Base-by-base conservation (phyloP, 1,140 invertebrate species). In the Trichonephila clavipes region DNA sequence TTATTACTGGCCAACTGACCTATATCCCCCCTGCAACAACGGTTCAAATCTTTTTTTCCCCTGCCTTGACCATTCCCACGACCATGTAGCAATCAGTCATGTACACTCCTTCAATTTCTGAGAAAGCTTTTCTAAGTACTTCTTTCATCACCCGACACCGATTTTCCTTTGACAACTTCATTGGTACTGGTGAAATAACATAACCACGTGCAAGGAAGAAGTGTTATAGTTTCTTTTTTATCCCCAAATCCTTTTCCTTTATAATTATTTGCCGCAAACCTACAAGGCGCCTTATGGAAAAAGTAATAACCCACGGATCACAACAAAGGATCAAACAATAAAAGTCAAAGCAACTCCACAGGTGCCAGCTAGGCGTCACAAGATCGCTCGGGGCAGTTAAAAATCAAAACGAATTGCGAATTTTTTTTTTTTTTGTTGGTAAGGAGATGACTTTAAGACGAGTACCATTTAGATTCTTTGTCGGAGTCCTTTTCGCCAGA, bases 201-300 rank as follows among this genome's bases (percentile, higher is more conserved):
- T 28, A 40, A 77, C 24, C 72, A 77, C 72, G 72, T 77, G 72
- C 72, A 77, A 28, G 7, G 28, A 19, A 40, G 34, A 77, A 77
- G 18, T 40, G 18, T 19, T 12, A 8, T 51, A 62, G 16, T 64
- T 64, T 18, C 62, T 21, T 64, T 64, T 64, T 51, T 51, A 51
- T 51, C 51, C 8, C 51, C 51, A 7, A 10, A 40, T 28, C 4
- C 34, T 34, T 40, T 40, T 40, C 72, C 72, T 40, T 64, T 77
- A 40, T 77, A 77, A 77, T 77, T 77, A 77, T 34, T 24, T 4
- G 28, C 72, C 72, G 72, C 72, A 77, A 77, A 77, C 28, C 72
- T 34, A 77, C 72, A 40, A 77, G 72, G 5, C 72, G 72, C 34
- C 72, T 28, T 34, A 77, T 19, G 28, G 72, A 12, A 40, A 77